These are phyloP conservation scores for Brachionus sp. DNA, from an alignment of 1,140 invertebrate genomes.

Conservation along the genomic window DNA sequence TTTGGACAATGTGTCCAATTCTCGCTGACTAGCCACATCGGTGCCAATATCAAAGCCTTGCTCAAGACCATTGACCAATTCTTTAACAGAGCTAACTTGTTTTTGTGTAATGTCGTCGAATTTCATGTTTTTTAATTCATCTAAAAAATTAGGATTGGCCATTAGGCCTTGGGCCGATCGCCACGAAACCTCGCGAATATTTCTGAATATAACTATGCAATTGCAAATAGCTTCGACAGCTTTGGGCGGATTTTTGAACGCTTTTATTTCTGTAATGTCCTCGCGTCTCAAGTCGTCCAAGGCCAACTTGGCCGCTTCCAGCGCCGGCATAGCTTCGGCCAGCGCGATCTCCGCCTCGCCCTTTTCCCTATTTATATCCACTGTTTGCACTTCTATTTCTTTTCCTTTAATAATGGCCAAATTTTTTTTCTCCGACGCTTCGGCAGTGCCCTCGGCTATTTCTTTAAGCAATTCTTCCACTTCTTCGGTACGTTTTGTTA, in stretches of 20 bases:
- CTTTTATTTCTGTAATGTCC: constrained; percentile 83
- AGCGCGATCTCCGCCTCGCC: constrained; percentile 74
- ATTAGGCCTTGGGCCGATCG: constrained; percentile 83
- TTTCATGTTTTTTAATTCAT: constrained; percentile 76
- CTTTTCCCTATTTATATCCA: constrained; percentile 73
- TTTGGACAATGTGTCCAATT: constrained; percentile 49
- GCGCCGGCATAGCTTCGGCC: constrained; percentile 72
- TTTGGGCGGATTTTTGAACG: constrained; percentile 82
- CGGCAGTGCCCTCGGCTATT: constrained; percentile 65
- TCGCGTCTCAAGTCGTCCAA: constrained; percentile 76
- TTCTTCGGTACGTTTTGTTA: constrained; percentile 70
- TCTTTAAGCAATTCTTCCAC: constrained; percentile 70
- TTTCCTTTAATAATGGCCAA: neutral
- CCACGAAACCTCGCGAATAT: constrained; percentile 78
- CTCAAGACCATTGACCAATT: neutral
- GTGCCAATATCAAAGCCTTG: neutral
- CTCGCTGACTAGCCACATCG: neutral
- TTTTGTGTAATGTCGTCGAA: constrained; percentile 69
- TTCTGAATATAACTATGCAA: constrained; percentile 76
- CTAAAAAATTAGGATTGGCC: constrained; percentile 78
- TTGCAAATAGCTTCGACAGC: constrained; percentile 80
- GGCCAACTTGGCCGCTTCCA: constrained; percentile 74
- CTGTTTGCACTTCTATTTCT: constrained; percentile 70
- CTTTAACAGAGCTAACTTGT: neutral
- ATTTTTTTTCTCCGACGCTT: constrained; percentile 70